Percentiles rank a stretch among this genome's conserved stretches.
Conservation (phyloP, 92 coral and sea anemone species). For the Umimayanthus chanpuru region DNA sequence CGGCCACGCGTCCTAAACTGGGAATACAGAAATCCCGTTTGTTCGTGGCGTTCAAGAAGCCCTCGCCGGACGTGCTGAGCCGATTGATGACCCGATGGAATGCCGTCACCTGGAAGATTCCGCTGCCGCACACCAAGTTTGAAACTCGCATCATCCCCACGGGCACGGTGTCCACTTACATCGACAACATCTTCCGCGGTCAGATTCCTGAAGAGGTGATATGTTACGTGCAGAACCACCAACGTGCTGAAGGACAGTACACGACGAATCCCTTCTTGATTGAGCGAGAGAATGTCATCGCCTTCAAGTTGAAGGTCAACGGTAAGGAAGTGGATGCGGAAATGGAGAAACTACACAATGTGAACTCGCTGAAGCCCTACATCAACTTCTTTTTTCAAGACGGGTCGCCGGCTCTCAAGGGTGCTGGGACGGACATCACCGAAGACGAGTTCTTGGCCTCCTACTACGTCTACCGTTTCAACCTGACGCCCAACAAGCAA, state of each 20-base stretch:
- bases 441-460: constrained; percentile 37
- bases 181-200: constrained; percentile 32
- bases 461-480: constrained; percentile 31
- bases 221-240: constrained; percentile 29
- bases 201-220: constrained; percentile 41
- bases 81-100: neutral
- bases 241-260: constrained; percentile 18
- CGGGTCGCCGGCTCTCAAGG: neutral
- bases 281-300: neutral
- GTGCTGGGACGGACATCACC: constrained; percentile 24
- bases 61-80: neutral
- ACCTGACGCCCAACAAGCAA: constrained; percentile 45
- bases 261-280: constrained; percentile 29
- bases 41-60: neutral
- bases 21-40: neutral
- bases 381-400: constrained; percentile 1
- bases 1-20: neutral
- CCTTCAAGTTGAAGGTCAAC: constrained; percentile 7
- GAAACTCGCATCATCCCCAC: neutral
- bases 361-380: constrained; percentile 24
- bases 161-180: too few species aligned
- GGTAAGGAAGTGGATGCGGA: constrained; percentile 40
- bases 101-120: neutral
- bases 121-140: constrained; percentile 21
- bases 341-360: neutral